Base-by-base conservation (phyloP, 1,140 invertebrate species). In the Lepidurus arcticus region DNA sequence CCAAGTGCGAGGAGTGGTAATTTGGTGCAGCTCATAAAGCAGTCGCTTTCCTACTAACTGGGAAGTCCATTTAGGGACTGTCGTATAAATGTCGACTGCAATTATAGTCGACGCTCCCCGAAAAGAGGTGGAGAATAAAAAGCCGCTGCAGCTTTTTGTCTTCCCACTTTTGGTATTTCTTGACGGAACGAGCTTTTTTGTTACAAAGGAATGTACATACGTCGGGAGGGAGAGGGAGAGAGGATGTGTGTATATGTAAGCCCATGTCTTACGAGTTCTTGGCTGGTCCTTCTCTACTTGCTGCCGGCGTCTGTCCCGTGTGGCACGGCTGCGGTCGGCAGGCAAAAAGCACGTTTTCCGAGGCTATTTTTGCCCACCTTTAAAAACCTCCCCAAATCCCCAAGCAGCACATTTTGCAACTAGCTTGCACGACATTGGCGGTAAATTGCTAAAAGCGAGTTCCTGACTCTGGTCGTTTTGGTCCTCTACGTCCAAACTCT, bases 11-110 rank as follows among this genome's bases (percentile, higher is more conserved):
- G 53, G 21, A 65, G 53, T 65, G 53, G 53, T 65, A 65, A 65
- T 65, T 65, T 65, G 53, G 53, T 65, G 53, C 53, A 65, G 53
- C 53, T 65, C 53, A 65, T 65, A 65, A 65, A 65, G 53, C 53
- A 65, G 53, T 65, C 53, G 16, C 53, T 65, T 65, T 21, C 16
- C 53, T 65, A 65, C 53, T 65, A 65, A 65, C 53, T 65, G n/a
- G 53, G 21, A 65, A 65, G 53, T 65, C 53, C 53, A 16, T 65
- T 65, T 65, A 65, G 53, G 53, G 53, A 65, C 7, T 65, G 53
- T 65, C 53, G n/a, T 65, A 65, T 65, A 65, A 65, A 65, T 16
- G 53, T 65, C 53, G 53, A 65, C 53, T 65, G 13, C 53, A 65
- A 65, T 65, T 65, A 65, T 65, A 65, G 53, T 21, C 21, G 53